phyloP scores from a whole-genome alignment of 1,140 invertebrate species.

The Mactra quadrangularis region DNA sequence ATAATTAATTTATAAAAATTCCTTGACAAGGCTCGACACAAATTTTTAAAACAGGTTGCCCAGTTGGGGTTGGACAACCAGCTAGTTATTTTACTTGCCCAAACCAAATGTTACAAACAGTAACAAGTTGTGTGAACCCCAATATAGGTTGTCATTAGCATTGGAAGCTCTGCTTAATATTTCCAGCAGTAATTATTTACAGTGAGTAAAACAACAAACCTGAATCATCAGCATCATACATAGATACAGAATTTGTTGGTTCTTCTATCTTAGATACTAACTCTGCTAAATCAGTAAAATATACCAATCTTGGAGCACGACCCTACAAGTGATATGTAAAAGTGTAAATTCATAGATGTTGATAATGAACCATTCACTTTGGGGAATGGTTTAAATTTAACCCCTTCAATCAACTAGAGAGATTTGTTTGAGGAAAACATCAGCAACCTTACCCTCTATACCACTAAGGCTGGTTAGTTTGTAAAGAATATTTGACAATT shows the following conservation, averaged over 20 bases:
- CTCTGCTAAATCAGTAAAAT: constrained; percentile 97
- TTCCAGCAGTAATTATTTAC: not conserved
- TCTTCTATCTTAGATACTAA: constrained; percentile 95
- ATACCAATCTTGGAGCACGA: constrained; percentile 68
- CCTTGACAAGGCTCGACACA: too few relatives aligned
- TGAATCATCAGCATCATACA: constrained; percentile 56
- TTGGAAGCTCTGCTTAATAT: not conserved
- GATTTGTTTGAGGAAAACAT: too few relatives aligned
- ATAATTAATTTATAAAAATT: not conserved
- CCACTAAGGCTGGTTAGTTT: too few relatives aligned
- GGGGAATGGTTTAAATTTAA: too few relatives aligned
- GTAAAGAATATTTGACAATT: too few relatives aligned
- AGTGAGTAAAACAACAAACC: not conserved
- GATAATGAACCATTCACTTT: too few relatives aligned
- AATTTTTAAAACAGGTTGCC: too few relatives aligned
- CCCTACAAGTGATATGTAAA: not conserved
- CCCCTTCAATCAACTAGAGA: too few relatives aligned
- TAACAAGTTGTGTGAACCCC: not conserved
- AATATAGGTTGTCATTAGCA: not conserved
- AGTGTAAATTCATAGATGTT: not conserved
- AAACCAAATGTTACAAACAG: too few relatives aligned
- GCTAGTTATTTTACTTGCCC: too few relatives aligned
- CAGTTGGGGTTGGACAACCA: too few relatives aligned
- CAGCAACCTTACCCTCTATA: too few relatives aligned
- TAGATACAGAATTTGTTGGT: constrained; percentile 65